phyloP scores from a whole-genome alignment of 2,797 vertebrate genomes.

The Buceros bicornis region DNA sequence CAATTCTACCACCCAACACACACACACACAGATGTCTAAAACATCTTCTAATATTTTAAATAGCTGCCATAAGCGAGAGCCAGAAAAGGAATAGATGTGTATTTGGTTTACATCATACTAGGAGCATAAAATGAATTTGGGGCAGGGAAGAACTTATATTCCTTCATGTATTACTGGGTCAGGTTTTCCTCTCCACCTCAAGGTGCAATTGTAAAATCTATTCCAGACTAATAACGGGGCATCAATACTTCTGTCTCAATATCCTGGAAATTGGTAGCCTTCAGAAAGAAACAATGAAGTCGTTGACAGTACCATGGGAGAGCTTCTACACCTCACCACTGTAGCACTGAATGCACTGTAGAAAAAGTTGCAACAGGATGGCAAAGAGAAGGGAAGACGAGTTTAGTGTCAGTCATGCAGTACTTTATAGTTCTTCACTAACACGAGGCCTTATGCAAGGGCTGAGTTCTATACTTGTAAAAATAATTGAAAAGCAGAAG shows the following conservation, averaged over 20 bases:
- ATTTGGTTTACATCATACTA: background rate
- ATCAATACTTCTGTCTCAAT: background rate
- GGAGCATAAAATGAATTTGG: background rate
- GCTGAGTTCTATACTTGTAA: background rate
- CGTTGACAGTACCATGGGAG: background rate
- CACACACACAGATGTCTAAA: background rate
- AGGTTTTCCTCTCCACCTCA: background rate
- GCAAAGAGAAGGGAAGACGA: background rate
- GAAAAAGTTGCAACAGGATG: background rate
- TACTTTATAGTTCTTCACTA: background rate
- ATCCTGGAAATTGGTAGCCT: background rate
- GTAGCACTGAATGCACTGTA: background rate
- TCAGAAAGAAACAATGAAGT: background rate
- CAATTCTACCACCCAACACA: background rate
- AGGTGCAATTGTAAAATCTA: background rate
- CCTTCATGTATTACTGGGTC: background rate
- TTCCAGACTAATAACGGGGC: background rate
- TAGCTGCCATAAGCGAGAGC: background rate
- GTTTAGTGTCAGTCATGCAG: background rate
- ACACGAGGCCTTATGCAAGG: background rate
- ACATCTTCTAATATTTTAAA: slow-evolving; percentile 5
- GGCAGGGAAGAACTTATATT: background rate
- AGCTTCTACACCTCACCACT: background rate
- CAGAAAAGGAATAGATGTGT: background rate
- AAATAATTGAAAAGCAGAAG: background rate